Percentiles rank a stretch among this genome's conserved stretches.
phyloP scores from a whole-genome alignment of 1,140 invertebrate species.

The Eufriesea mexicana region DNA sequence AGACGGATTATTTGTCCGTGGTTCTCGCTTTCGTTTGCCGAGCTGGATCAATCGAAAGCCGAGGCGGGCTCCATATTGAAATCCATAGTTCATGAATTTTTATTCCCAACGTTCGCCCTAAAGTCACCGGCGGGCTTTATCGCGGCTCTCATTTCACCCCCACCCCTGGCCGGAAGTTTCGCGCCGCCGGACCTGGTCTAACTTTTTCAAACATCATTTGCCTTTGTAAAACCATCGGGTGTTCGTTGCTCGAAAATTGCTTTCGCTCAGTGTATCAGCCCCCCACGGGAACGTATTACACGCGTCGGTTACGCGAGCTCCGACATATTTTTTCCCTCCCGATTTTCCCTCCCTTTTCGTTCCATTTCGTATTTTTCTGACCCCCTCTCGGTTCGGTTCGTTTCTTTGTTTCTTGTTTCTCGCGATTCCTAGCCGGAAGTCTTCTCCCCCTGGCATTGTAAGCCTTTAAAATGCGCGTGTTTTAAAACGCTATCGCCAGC shows the following conservation, averaged over 20 bases:
- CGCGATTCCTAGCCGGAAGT: neutral
- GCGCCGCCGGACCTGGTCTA: slow-evolving; percentile 19
- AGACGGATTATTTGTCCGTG: slow-evolving; percentile 16
- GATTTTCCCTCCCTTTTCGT: too few species aligned
- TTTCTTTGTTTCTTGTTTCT: neutral
- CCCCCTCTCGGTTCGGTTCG: neutral
- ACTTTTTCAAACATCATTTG: slow-evolving; percentile 62
- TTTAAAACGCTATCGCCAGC: slow-evolving; percentile 28
- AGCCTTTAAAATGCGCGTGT: slow-evolving; percentile 35
- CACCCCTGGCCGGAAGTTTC: slow-evolving; percentile 20
- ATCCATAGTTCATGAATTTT: slow-evolving; percentile 54
- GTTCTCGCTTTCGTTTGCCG: neutral
- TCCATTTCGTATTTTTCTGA: neutral
- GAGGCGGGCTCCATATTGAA: slow-evolving; percentile 42
- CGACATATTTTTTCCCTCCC: neutral
- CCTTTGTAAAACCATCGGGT: slow-evolving; percentile 43
- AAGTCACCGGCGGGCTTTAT: slow-evolving; percentile 11
- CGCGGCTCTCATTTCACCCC: slow-evolving; percentile 31
- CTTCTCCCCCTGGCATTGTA: slow-evolving; percentile 10
- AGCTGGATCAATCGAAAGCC: neutral
- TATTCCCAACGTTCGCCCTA: neutral
- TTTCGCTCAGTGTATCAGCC: slow-evolving; percentile 58
- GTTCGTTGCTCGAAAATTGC: slow-evolving; percentile 55
- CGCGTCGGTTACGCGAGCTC: slow-evolving; percentile 33
- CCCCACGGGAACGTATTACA: slow-evolving; percentile 57